Conservation (phyloP, 2,797 vertebrate genomes). For the Falco berigora region DNA sequence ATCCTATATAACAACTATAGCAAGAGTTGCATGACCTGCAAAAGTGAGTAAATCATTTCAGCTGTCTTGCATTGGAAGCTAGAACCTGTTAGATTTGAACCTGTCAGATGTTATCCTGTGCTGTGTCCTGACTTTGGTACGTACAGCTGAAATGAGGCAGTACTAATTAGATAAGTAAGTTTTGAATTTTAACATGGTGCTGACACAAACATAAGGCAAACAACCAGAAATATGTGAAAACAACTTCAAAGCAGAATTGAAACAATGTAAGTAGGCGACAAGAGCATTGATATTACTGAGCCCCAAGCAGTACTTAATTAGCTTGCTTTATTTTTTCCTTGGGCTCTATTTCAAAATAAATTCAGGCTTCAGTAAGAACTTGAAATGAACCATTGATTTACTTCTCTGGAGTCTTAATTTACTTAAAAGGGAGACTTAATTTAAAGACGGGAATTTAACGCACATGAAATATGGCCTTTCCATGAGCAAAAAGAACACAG, state of each 20-base stretch:
- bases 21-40: background rate
- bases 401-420: background rate
- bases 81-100: background rate
- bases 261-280: constrained; percentile 34
- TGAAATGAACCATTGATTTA: constrained; percentile 5
- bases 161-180: background rate
- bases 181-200: background rate
- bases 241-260: constrained; percentile 39
- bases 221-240: constrained; percentile 13
- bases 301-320: constrained; percentile 46
- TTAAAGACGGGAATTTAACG: background rate
- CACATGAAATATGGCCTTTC: background rate
- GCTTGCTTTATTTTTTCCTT: constrained; percentile 32
- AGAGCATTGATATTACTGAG: background rate
- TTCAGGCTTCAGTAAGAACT: background rate
- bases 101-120: background rate
- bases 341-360: constrained; percentile 44
- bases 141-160: background rate
- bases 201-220: background rate
- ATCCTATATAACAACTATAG: background rate
- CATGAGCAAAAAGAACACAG: background rate
- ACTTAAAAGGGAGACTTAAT: background rate
- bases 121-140: background rate
- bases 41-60: background rate
- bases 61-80: background rate